Evolutionary conservation across 2,113 vertebrate genomes (phyloP), one percentile per base, ranked within the genome.

Genomic region (Silurus meridionalis): DNA sequence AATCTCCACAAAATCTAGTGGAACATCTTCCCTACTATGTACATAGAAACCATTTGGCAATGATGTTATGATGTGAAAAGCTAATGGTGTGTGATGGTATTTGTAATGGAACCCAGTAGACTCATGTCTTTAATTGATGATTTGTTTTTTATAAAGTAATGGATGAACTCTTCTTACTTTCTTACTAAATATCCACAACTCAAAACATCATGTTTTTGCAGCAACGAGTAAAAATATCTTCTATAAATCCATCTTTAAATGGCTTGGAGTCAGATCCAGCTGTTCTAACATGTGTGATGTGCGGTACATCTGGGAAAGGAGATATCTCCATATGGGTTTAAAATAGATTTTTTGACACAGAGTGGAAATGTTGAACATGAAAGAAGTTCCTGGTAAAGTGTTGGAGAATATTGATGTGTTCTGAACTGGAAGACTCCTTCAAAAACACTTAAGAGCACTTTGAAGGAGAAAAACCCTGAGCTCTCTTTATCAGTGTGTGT

Each of bases 401-500:
- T 11, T 10, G 25, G 57, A 80, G 55, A 80, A 60, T 46, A 80
- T 28, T 61, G 78, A 80, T 80, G 55, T 58, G 8, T 28, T 80
- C 15, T 60, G 55, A 80, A 58, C 57, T 13, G 5, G 77, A 17
- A 46, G 15, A 60, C 78, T 15, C 8, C 52, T 74, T 74, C 8
- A 48, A 58, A 55, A 80, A 60, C 78, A 37, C 14, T 64, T 52
- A 37, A 3, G 37, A 37, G 21, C 8, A 71, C 15, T 69, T 37
- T 83, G 37, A 48, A 48, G 69, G 15, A 21, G 69, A 72, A 79
- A 79, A 58, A 8, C 28, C 6, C 14, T 89, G 79, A 23, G 80
- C 87, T 89, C 88, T 88, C 92, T 90, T 0, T 64, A 0, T 8
- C 23, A 4, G 67, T 69, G 67, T 69, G n/a, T 66, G 1, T 57